Base-by-base conservation (phyloP, 2,113 vertebrate species). In the Struthio camelus region DNA sequence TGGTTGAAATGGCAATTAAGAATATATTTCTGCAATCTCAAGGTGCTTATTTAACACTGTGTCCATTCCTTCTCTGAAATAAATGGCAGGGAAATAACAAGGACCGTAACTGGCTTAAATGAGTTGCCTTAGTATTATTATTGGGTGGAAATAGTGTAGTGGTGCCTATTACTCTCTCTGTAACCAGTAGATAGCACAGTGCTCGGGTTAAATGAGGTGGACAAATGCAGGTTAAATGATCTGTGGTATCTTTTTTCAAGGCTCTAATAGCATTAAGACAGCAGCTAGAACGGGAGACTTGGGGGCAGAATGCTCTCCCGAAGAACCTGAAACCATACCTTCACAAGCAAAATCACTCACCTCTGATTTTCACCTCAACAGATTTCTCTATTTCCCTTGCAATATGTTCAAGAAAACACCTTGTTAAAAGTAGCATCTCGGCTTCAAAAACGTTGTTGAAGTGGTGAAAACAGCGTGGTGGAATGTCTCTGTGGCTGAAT, bases 401-500 rank as follows among this genome's bases (percentile, higher is more conserved):
- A n/a, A n/a, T n/a, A n/a, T n/a, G n/a, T n/a, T n/a, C n/a, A n/a
- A 46, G 16, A 16, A 34, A 46, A 10, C 1, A 40, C 14, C 23
- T 64, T 36, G 18, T 11, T 2, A 42, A n/a, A n/a, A 59, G 65
- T 22, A 32, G 20, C 2, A 2, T 7, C 9, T 22, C 1, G 1
- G 2, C 77, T 70, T 30, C n/a, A 70, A 40, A 10, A n/a, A 46
- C 75, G 7, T 78, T 56, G 79, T 44, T 59, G 8, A 30, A 2
- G 10, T 32, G 25, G 32, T 71, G 59, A 53, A n/a, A 9, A 15
- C 44, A 27, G 53, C 24, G 15, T 48, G 38, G n/a, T 13, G 42
- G 17, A 56, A 11, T 24, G 36, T 34, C 5, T 5, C 27, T 0
- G 0, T 6, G 12, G 38, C 3, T 15, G 11, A 40, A 30, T 27